These are phyloP conservation scores for Conus ventricosus DNA, from an alignment of 1,140 invertebrate species.

Conservation along the genomic window DNA sequence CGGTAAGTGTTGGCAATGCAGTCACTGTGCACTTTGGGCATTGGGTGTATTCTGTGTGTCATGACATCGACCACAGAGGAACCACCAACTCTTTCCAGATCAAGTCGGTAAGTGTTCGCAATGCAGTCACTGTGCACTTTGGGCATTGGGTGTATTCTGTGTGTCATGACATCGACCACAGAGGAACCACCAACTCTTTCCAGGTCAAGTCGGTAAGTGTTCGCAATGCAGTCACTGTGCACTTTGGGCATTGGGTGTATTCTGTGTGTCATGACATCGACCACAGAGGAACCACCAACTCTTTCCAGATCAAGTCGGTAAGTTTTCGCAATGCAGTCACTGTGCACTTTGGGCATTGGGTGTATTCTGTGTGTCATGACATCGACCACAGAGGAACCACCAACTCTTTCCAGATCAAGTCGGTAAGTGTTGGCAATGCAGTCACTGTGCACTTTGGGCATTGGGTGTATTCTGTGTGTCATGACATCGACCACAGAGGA, in stretches of 20 bases:
- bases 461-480: slow-evolving; percentile 94
- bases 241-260: slow-evolving; percentile 81
- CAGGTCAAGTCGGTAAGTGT: slow-evolving; percentile 81
- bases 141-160: slow-evolving; percentile 87
- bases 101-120: slow-evolving; percentile 77
- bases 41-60: slow-evolving; percentile 94
- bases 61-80: slow-evolving; percentile 92
- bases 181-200: slow-evolving; percentile 96
- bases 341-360: slow-evolving; percentile 75
- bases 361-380: slow-evolving; percentile 97
- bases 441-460: not conserved
- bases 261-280: slow-evolving; percentile 96
- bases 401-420: slow-evolving; percentile 92
- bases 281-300: slow-evolving; percentile 95
- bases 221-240: too few species aligned
- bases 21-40: not conserved
- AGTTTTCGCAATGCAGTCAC: too few species aligned
- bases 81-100: slow-evolving; percentile 98
- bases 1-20: too few species aligned
- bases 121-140: not conserved
- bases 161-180: slow-evolving; percentile 95
- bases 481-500: slow-evolving; percentile 92
- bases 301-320: slow-evolving; percentile 86
- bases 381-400: slow-evolving; percentile 94
- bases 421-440: too few species aligned